A percentile compares a stretch with the other conserved stretches of the same genome.
Conservation (phyloP, 2,888 invertebrate species). For the Choreutis nemorana region DNA sequence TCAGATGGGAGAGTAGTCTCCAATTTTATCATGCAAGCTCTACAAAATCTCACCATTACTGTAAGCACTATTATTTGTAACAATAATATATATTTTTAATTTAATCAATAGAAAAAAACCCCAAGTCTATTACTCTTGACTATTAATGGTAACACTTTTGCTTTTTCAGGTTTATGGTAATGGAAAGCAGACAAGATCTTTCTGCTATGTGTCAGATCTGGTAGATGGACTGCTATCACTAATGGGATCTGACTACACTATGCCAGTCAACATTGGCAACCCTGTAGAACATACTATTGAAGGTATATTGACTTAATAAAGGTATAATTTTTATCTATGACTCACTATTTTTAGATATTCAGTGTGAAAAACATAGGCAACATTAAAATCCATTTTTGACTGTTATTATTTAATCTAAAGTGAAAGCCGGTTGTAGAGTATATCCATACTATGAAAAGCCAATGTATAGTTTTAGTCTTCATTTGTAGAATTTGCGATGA, state of each 20-base stretch:
- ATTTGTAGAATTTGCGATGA: conserved; percentile 81
- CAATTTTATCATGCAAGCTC: conserved; percentile 96
- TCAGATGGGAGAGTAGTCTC: conserved; percentile 98
- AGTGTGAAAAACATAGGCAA: no score
- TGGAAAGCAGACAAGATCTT: conserved; percentile 92
- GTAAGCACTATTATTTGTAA: conserved; percentile 54
- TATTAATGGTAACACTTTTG: conserved; percentile 1
- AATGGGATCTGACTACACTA: conserved; percentile 93
- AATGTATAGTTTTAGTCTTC: conserved; percentile 13
- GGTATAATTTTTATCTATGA: background rate
- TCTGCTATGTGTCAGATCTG: conserved; percentile 97
- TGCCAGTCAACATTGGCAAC: conserved; percentile 96
- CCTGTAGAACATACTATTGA: conserved; percentile 97
- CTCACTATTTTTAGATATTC: no score
- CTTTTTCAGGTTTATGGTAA: conserved; percentile 77
- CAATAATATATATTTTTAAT: conserved; percentile 6
- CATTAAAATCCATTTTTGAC: no score
- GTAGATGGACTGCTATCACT: conserved; percentile 92
- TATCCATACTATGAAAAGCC: no score
- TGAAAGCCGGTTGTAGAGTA: background rate
- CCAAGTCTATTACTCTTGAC: background rate
- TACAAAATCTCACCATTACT: conserved; percentile 94
- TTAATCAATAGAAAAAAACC: background rate
- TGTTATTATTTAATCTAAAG: background rate
- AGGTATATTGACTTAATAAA: conserved; percentile 69